A percentile compares a stretch with the other conserved stretches of the same genome.
phyloP scores from a whole-genome alignment of 2,888 invertebrate genomes.

The Clepsis dumicolana region DNA sequence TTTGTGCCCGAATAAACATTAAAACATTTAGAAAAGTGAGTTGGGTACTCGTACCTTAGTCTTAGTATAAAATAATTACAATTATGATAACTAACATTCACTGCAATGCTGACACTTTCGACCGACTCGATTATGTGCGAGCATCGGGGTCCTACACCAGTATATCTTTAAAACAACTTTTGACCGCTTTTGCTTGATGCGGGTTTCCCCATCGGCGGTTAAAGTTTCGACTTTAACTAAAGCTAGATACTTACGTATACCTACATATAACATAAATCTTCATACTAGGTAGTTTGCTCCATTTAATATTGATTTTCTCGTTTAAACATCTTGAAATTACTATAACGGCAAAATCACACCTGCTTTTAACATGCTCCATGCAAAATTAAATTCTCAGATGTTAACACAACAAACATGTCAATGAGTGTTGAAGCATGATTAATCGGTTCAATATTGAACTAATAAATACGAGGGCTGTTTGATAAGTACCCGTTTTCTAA shows the following conservation, averaged over 20 bases:
- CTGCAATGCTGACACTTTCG: neutral
- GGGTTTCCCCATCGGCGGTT: neutral
- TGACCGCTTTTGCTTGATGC: neutral
- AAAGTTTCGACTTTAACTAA: neutral
- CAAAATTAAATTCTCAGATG: slow-evolving; percentile 3
- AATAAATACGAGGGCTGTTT: too few species aligned
- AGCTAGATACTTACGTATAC: too few species aligned
- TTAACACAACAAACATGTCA: neutral
- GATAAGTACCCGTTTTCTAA: too few species aligned
- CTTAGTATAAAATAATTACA: too few species aligned
- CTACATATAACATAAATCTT: too few species aligned
- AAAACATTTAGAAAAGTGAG: too few species aligned
- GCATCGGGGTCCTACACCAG: neutral
- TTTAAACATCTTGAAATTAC: neutral
- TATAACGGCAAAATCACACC: neutral
- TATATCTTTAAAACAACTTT: neutral
- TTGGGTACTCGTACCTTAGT: too few species aligned
- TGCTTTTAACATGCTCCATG: neutral
- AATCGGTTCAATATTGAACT: neutral
- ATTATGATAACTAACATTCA: neutral
- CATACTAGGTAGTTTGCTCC: too few species aligned
- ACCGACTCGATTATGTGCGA: neutral
- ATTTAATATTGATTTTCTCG: neutral
- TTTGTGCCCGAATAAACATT: too few species aligned
- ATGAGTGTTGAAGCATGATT: neutral